A percentile compares a stretch with the other conserved stretches of the same genome.
Conservation (phyloP, 2,797 vertebrate species). For the Botia almorhae region DNA sequence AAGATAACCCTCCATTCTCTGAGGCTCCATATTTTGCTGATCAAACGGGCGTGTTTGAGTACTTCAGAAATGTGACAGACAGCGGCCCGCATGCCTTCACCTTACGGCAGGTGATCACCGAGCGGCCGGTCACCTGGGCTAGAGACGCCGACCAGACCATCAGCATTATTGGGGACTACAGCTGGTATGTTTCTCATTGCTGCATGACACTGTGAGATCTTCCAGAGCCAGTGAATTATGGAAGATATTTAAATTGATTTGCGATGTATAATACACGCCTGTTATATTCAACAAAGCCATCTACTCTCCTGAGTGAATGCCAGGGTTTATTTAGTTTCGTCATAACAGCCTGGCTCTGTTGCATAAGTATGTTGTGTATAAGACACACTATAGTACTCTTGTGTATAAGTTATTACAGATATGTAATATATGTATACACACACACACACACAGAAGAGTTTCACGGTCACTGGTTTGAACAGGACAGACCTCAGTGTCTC, state of each 20-base stretch:
- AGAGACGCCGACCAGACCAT: conserved; percentile 88
- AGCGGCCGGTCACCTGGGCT: conserved; percentile 89
- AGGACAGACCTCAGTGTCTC: conserved; percentile 86
- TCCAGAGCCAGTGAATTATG: no score
- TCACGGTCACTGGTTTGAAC: conserved; percentile 13
- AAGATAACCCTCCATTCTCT: conserved; percentile 87
- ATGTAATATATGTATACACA: no score
- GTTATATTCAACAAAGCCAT: no score
- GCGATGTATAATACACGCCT: no score
- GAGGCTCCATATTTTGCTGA: conserved; percentile 94
- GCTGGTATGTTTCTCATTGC: conserved; percentile 76
- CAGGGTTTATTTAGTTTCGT: no score
- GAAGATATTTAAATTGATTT: no score
- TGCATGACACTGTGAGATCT: not conserved
- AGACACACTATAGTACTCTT: no score
- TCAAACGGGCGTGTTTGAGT: conserved; percentile 96
- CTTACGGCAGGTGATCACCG: conserved; percentile 87
- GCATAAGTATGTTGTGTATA: no score
- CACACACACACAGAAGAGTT: no score
- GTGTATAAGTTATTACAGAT: no score
- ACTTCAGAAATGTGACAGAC: conserved; percentile 85
- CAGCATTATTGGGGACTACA: conserved; percentile 87
- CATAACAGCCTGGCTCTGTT: no score
- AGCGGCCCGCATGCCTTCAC: conserved; percentile 86
- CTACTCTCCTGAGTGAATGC: no score